phyloP scores from a whole-genome alignment of 2,888 invertebrate genomes.

The Tolmerus cingulatus region DNA sequence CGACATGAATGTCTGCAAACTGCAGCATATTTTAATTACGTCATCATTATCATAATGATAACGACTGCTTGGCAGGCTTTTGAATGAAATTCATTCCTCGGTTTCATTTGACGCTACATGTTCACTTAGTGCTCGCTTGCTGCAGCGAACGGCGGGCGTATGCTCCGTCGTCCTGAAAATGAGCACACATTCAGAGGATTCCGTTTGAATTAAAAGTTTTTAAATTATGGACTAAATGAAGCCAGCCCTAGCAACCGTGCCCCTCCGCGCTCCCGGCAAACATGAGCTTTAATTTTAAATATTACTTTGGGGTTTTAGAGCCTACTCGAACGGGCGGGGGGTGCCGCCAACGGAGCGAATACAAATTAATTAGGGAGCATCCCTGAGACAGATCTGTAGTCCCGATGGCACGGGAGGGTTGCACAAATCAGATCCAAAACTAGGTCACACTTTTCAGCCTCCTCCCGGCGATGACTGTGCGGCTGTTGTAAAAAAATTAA shows the following conservation, averaged over 20 bases:
- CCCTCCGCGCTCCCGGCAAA: background rate
- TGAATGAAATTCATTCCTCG: conserved; percentile 5
- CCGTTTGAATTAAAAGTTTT: conserved; percentile 35
- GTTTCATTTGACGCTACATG: background rate
- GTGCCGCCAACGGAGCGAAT: background rate
- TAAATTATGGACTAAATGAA: conserved; percentile 34
- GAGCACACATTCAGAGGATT: conserved; percentile 27
- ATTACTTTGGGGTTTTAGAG: conserved; percentile 20
- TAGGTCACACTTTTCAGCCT: background rate
- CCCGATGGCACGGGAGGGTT: background rate
- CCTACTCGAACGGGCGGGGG: background rate
- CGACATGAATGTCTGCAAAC: conserved; percentile 23
- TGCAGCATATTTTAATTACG: conserved; percentile 40
- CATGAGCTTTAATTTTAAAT: conserved; percentile 32
- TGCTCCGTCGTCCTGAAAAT: background rate
- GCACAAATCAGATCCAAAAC: background rate
- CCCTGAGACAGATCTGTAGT: background rate
- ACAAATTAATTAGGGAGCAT: conserved; percentile 8
- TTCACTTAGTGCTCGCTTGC: background rate
- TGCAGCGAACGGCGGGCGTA: background rate
- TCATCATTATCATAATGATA: conserved; percentile 41
- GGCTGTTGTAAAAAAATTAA: background rate
- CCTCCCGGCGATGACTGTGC: background rate
- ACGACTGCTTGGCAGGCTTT: conserved; percentile 26
- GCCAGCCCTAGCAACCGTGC: conserved; percentile 13